Evolutionary conservation across 1,140 invertebrate genomes (phyloP).

Genomic region (Pseudomyrmex pallidus): DNA sequence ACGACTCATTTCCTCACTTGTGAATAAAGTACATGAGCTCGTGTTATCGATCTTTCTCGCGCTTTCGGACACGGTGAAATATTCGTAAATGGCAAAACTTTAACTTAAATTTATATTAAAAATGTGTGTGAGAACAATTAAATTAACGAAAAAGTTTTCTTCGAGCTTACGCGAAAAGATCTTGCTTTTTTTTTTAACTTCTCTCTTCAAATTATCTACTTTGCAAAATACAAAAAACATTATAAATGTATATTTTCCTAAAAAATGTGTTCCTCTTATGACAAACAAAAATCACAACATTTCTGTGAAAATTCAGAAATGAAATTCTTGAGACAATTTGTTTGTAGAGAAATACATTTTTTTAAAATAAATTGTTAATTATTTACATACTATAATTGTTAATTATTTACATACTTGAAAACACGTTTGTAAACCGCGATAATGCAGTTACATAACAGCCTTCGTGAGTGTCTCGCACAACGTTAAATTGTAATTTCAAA

Average conservation of each 20-base stretch:
- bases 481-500: too few relatives aligned
- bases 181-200: not conserved
- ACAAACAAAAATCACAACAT: not conserved
- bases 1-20: slow-evolving; percentile 25
- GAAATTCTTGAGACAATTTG: not conserved
- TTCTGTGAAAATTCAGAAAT: not conserved
- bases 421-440: too few relatives aligned
- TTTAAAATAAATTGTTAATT: not conserved
- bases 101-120: slow-evolving; percentile 23
- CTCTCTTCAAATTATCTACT: not conserved
- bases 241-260: not conserved
- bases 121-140: not conserved
- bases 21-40: slow-evolving; percentile 43
- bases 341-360: not conserved
- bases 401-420: too few relatives aligned
- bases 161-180: not conserved
- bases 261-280: not conserved
- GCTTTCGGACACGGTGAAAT: not conserved
- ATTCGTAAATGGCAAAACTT: slow-evolving; percentile 23
- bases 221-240: not conserved
- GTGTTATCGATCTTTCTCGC: slow-evolving; percentile 37
- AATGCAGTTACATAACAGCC: too few relatives aligned
- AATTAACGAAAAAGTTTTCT: not conserved
- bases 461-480: too few relatives aligned
- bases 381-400: not conserved